A percentile compares a stretch with the other conserved stretches of the same genome.
Conservation (phyloP, 2,888 invertebrate species). For the Chrysolina americana region DNA sequence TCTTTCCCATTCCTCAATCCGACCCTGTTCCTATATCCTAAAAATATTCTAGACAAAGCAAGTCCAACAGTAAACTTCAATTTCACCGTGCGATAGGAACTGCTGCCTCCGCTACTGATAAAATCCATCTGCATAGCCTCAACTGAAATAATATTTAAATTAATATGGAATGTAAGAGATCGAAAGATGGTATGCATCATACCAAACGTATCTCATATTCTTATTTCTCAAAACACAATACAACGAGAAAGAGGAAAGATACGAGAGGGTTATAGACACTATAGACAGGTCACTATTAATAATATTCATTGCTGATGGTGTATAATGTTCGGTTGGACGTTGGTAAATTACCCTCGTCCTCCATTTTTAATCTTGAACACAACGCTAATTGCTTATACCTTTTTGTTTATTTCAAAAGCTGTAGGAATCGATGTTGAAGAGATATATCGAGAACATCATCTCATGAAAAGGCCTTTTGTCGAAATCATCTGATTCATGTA, state of each 20-base stretch:
- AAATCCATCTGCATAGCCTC: constrained; percentile 41
- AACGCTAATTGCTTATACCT: constrained; percentile 43
- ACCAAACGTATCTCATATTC: constrained; percentile 48
- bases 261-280: constrained; percentile 50
- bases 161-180: constrained; percentile 51
- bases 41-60: background rate
- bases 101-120: constrained; percentile 38
- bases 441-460: constrained; percentile 7
- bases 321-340: constrained; percentile 51
- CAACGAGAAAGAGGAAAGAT: constrained; percentile 46
- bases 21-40: background rate
- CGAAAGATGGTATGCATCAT: constrained; percentile 44
- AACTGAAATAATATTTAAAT: constrained; percentile 51
- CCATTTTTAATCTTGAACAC: constrained; percentile 47
- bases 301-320: constrained; percentile 55
- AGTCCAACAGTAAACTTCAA: background rate
- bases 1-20: background rate
- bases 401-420: constrained; percentile 23
- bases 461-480: constrained; percentile 17
- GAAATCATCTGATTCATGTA: constrained; percentile 12
- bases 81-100: constrained; percentile 13
- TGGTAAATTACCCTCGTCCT: constrained; percentile 51
- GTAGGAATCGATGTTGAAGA: constrained; percentile 9
- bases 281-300: constrained; percentile 59
- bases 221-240: constrained; percentile 52